A percentile compares a stretch with the other conserved stretches of the same genome.
Conservation (phyloP, 1,140 invertebrate genomes). For the Penaeus vannamei region DNA sequence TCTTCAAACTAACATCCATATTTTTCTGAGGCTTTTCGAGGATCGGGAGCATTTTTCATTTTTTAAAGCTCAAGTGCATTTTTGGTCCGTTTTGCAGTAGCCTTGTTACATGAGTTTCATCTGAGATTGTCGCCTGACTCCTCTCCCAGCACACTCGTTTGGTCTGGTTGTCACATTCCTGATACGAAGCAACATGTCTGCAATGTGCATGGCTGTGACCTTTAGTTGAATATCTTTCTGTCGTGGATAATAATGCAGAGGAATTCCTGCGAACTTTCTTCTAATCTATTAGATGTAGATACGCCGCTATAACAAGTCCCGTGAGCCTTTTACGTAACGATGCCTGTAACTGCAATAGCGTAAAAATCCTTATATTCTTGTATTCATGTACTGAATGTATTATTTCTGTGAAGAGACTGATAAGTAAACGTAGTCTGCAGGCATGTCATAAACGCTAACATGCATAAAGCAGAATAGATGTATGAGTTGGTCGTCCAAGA, state of each 20-base stretch:
- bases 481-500: not conserved
- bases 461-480: not conserved
- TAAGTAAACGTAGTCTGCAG: not conserved
- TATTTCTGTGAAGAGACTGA: not conserved
- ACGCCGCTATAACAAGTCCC: slow-evolving; percentile 2
- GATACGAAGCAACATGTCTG: no score
- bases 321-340: not conserved
- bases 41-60: not conserved
- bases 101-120: not conserved
- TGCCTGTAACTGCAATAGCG: not conserved
- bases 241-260: no score
- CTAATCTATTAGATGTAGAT: not conserved
- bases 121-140: no score
- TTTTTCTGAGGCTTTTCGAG: not conserved
- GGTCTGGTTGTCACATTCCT: no score
- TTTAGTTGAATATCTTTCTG: no score
- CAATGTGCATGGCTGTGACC: no score
- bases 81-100: not conserved
- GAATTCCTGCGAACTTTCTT: not conserved
- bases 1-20: no score
- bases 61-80: slow-evolving; percentile 7
- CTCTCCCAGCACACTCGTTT: no score
- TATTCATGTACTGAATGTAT: not conserved
- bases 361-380: no score
- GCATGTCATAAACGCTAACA: not conserved